Conservation (phyloP, 2,797 vertebrate species). For the Crax fasciolata region DNA sequence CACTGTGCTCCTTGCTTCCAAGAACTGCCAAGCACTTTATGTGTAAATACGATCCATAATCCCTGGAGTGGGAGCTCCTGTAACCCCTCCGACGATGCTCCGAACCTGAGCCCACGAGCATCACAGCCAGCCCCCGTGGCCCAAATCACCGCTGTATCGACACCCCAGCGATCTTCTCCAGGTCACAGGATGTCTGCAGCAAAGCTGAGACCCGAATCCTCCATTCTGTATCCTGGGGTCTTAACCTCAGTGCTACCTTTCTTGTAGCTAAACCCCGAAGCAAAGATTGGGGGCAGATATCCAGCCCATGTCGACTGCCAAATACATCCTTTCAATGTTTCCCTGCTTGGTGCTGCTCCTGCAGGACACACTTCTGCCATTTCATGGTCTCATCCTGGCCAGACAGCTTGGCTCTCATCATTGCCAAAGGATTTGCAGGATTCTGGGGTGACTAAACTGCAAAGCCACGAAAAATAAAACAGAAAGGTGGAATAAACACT, state of each 20-base stretch:
- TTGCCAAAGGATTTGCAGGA: not conserved
- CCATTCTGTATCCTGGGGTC: fast-evolving
- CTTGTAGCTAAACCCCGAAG: not conserved
- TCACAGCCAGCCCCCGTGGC: not conserved
- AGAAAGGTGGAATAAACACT: not conserved
- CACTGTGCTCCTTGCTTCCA: not conserved
- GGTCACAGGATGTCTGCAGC: not conserved
- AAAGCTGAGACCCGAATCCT: not conserved
- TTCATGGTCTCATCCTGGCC: not conserved
- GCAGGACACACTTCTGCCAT: fast-evolving
- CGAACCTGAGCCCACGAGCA: fast-evolving
- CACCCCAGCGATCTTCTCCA: not conserved
- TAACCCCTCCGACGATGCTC: not conserved
- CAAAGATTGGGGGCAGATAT: not conserved
- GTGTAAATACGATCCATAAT: slow-evolving; percentile 1
- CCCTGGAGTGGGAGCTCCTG: not conserved
- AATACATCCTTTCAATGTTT: not conserved
- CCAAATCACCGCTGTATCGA: not conserved
- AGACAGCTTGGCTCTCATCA: not conserved
- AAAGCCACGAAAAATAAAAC: not conserved
- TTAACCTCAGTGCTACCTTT: not conserved
- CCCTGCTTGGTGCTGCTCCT: not conserved
- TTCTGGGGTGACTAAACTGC: not conserved
- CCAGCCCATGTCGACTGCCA: not conserved
- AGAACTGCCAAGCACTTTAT: not conserved